Percentiles rank a stretch among this genome's conserved stretches.
phyloP scores from a whole-genome alignment of 1,140 invertebrate genomes.

The Drosophila burlai region DNA sequence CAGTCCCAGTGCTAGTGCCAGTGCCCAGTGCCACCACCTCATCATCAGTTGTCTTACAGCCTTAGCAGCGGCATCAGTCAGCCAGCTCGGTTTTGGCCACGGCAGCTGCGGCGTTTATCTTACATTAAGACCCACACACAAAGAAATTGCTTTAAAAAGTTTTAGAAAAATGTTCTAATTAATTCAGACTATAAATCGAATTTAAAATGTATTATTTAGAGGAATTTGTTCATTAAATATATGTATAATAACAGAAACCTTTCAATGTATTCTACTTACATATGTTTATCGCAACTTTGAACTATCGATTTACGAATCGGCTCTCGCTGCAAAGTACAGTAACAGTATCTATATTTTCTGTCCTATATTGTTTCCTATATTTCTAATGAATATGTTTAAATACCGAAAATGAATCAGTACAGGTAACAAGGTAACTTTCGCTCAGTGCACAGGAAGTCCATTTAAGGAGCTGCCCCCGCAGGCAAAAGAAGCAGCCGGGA shows the following conservation, averaged over 20 bases:
- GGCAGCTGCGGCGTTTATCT: conserved; percentile 68
- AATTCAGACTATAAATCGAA: not conserved
- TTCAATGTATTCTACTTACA: too few species aligned
- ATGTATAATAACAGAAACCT: too few species aligned
- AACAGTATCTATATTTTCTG: too few species aligned
- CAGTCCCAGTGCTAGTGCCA: not conserved
- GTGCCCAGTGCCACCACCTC: not conserved
- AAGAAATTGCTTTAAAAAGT: not conserved
- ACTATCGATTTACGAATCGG: too few species aligned
- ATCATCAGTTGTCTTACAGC: conserved; percentile 6
- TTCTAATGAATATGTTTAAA: too few species aligned
- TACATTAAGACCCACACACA: conserved; percentile 49
- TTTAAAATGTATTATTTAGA: too few species aligned
- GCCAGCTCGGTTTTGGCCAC: conserved; percentile 45
- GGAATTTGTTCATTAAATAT: too few species aligned
- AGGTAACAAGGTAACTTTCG: not conserved
- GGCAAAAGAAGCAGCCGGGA: conserved; percentile 17
- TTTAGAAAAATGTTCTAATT: not conserved
- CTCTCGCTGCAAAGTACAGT: too few species aligned
- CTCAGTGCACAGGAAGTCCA: conserved; percentile 20
- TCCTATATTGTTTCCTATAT: too few species aligned
- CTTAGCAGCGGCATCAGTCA: conserved; percentile 26
- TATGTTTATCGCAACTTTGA: too few species aligned
- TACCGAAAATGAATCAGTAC: not conserved
- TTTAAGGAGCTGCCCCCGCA: conserved; percentile 17